Conservation (phyloP, 2,888 invertebrate species). For the Melipona beecheii region DNA sequence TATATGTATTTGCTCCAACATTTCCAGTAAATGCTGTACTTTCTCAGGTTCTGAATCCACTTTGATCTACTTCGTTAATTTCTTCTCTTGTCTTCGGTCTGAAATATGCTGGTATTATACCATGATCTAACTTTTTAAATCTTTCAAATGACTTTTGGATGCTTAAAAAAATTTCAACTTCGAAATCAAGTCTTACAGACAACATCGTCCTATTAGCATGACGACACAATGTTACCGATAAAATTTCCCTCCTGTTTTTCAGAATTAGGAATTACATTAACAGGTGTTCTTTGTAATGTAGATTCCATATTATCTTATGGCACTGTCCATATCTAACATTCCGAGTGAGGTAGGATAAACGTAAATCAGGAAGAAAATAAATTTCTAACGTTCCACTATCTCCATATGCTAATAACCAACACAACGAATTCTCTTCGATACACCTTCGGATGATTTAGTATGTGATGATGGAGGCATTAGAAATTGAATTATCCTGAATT, state of each 20-base stretch:
- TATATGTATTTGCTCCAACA: slow-evolving; percentile 95
- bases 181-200: slow-evolving; percentile 90
- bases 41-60: slow-evolving; percentile 95
- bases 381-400: slow-evolving; percentile 97
- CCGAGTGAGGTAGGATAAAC: slow-evolving; percentile 91
- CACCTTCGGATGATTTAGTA: slow-evolving; percentile 73
- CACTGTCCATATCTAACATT: slow-evolving; percentile 90
- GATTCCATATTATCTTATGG: slow-evolving; percentile 92
- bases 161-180: slow-evolving; percentile 96
- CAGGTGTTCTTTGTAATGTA: slow-evolving; percentile 85
- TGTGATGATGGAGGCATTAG: slow-evolving; percentile 86
- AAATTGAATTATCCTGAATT: no score
- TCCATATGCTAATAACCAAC: slow-evolving; percentile 94
- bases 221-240: slow-evolving; percentile 94
- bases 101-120: slow-evolving; percentile 84
- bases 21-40: slow-evolving; percentile 98
- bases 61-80: slow-evolving; percentile 98
- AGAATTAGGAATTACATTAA: slow-evolving; percentile 80
- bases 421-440: slow-evolving; percentile 83
- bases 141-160: slow-evolving; percentile 93
- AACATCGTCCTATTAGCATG: slow-evolving; percentile 93
- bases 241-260: slow-evolving; percentile 87
- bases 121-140: slow-evolving; percentile 92
- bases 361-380: slow-evolving; percentile 95
- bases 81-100: no score